These are phyloP conservation scores for Pomacea canaliculata DNA, from an alignment of 2,888 invertebrate species.

Conservation along the genomic window DNA sequence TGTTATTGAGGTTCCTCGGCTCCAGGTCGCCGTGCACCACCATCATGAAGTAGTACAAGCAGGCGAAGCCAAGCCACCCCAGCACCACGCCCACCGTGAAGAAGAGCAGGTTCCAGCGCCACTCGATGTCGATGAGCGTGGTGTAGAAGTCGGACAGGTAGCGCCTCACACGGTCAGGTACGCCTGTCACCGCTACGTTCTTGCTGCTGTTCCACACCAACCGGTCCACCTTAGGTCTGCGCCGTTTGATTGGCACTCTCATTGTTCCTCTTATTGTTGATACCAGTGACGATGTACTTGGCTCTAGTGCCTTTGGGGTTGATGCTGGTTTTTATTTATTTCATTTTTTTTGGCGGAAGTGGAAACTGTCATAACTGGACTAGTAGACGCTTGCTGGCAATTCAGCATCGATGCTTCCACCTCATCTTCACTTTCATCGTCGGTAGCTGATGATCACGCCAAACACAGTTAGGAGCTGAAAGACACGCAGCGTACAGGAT, in stretches of 20 bases:
- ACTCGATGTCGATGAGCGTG: constrained; percentile 92
- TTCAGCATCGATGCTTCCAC: no score
- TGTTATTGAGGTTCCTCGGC: constrained; percentile 27
- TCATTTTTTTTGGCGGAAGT: no score
- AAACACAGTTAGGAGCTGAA: no score
- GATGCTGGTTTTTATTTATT: no score
- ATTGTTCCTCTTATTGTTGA: neutral
- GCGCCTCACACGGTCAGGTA: constrained; percentile 83
- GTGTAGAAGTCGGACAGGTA: constrained; percentile 84
- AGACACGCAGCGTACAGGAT: no score
- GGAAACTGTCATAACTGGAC: no score
- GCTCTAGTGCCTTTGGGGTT: neutral
- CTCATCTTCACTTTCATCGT: no score
- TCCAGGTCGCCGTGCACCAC: constrained; percentile 67
- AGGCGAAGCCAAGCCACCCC: constrained; percentile 88
- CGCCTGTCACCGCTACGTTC: constrained; percentile 92
- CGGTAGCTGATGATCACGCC: no score
- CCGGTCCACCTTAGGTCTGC: constrained; percentile 12
- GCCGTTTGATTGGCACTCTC: neutral
- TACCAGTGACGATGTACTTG: neutral
- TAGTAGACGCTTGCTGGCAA: no score
- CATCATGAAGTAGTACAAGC: constrained; percentile 67
- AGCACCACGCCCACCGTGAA: constrained; percentile 85
- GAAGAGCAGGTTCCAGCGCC: constrained; percentile 85
- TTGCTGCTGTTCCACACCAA: constrained; percentile 31